Conservation (phyloP, 2,888 invertebrate genomes). For the Amphipyra tragopoginis region DNA sequence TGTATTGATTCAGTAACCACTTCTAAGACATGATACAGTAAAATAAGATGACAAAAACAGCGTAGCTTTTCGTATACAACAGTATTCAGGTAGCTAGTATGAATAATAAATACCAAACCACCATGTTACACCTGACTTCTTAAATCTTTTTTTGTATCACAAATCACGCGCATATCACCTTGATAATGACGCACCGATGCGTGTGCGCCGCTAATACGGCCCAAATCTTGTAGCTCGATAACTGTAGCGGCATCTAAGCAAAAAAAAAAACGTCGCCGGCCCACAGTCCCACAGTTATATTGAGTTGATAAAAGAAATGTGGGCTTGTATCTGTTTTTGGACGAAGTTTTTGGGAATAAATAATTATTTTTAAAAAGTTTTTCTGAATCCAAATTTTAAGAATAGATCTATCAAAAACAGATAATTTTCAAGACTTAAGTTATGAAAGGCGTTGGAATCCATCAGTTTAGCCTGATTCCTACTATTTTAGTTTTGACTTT, state of each 20-base stretch:
- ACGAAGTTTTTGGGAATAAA: constrained; percentile 3
- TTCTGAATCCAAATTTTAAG: no score
- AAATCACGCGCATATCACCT: constrained; percentile 51
- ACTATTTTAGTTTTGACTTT: no score
- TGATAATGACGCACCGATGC: constrained; percentile 57
- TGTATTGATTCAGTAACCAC: no score
- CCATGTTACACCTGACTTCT: constrained; percentile 39
- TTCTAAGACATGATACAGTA: not conserved
- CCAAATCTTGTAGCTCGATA: constrained; percentile 53
- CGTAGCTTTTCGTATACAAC: not conserved
- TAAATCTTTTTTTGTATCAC: constrained; percentile 43
- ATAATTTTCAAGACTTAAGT: not conserved
- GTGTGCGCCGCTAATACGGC: constrained; percentile 54
- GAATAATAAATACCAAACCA: constrained; percentile 26
- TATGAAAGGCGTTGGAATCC: not conserved
- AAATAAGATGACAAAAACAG: not conserved
- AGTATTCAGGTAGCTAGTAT: constrained; percentile 11
- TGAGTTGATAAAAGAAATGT: constrained; percentile 25
- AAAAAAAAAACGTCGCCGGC: constrained; percentile 45
- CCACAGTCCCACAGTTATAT: constrained; percentile 46
- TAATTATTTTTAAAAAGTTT: no score
- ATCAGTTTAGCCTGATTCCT: no score
- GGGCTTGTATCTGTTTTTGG: constrained; percentile 39
- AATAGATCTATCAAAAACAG: no score
- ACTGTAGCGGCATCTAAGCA: constrained; percentile 53